Evolutionary conservation across 2,888 invertebrate species (phyloP), one percentile per base, ranked within the genome.

Genomic region (Eilema caniola): DNA sequence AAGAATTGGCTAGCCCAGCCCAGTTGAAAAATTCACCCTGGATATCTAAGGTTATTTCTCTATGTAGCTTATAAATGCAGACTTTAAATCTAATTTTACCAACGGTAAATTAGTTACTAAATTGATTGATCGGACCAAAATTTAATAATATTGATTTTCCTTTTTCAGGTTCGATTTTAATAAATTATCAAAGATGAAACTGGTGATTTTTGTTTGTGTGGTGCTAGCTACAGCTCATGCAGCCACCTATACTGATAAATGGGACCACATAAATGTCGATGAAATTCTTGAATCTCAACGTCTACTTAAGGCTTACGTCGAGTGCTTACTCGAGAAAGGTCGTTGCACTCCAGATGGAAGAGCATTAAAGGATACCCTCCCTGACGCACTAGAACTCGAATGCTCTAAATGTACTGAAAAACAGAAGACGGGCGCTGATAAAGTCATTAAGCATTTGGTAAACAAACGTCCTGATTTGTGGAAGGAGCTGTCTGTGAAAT

Each of bases 341-440:
- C 95, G 95, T 20, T 97, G 97, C 88, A 97, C 97, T 16, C 95
- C 97, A 3, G 97, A 97, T 79, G 97, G 96, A 60, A 95, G 96
- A 75, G 96, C 96, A 78, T 89, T 95, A 2, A 95, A 95, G 71
- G 95, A 95, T 74, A 91, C 96, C 1, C 93, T 98, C 2, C 97
- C 97, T 0, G 98, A 98, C 77, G 98, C 98, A 0, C 87, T 98
- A 61, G 95, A 96, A 79, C 96, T 96, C 53, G 96, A 96, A 66
- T 98, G 98, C 89, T 87, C 91, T 65, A 97, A 97, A 88, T 98
- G 98, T 87, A 97, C 96, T 89, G 78, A 96, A 90, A 96, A 96
- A 95, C 95, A 95, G 73, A 94, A 94, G 75, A 70, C 78, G 2
- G 86, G 91, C 0, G 90, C 97, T 68, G 97, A 97, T 80, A 97